phyloP scores from a whole-genome alignment of 2,888 invertebrate species.

The Dryadula phaetusa region DNA sequence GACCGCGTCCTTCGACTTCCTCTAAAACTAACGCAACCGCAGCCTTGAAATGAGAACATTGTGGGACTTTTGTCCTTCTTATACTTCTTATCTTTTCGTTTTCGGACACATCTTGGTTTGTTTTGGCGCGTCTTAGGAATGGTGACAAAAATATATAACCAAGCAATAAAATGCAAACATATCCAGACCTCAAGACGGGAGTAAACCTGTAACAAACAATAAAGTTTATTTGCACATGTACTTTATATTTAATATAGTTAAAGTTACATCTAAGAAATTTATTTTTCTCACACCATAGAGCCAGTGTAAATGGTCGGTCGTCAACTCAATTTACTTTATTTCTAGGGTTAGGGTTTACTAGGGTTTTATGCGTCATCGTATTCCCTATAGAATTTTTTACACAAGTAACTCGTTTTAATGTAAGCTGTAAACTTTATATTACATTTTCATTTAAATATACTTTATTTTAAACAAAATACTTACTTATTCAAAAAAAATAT shows the following conservation, averaged over 20 bases:
- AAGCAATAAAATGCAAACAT: constrained; percentile 47
- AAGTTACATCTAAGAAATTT: constrained; percentile 6
- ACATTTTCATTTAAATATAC: constrained; percentile 5
- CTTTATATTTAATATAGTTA: neutral
- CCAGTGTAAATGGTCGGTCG: constrained; percentile 57
- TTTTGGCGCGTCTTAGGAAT: constrained; percentile 77
- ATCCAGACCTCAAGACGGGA: constrained; percentile 46
- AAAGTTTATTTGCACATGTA: constrained; percentile 38
- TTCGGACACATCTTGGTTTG: constrained; percentile 75
- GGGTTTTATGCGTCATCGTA: constrained; percentile 26
- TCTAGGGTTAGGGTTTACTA: too few relatives aligned
- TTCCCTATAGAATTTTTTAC: constrained; percentile 24
- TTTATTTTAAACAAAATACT: neutral
- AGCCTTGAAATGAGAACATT: constrained; percentile 80
- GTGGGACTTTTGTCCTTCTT: constrained; percentile 76
- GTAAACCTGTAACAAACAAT: constrained; percentile 49
- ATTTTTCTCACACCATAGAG: constrained; percentile 58
- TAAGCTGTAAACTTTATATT: constrained; percentile 14
- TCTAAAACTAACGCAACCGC: constrained; percentile 78
- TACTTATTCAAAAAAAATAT: neutral
- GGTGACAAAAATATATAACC: constrained; percentile 49
- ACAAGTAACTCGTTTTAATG: constrained; percentile 19
- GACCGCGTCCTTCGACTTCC: constrained; percentile 70
- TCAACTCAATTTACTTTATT: constrained; percentile 58
- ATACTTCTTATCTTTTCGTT: constrained; percentile 79